Base-by-base conservation (phyloP, 1,140 invertebrate genomes). In the Lepidurus packardi region DNA sequence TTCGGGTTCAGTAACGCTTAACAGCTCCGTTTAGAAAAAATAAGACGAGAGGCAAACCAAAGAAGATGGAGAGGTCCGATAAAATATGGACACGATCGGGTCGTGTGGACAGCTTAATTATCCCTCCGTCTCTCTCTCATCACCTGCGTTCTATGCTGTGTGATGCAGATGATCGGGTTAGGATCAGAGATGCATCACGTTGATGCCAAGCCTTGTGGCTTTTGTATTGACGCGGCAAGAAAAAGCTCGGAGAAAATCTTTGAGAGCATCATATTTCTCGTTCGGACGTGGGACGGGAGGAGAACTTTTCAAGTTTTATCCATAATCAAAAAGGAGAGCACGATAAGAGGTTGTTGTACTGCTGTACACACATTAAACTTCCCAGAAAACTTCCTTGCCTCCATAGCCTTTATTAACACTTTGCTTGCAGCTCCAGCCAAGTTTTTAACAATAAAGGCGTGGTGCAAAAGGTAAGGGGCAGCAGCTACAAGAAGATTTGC, bases 91-190 rank as follows among this genome's bases (percentile, higher is more conserved):
- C 53, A 65, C 53, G 53, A 65, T 65, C 53, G 53, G 21, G 53
- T 65, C 53, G 53, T 65, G 53, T 65, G 53, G 53, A 65, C 53
- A 65, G 53, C 53, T 65, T 65, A 65, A 65, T 65, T 65, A 65
- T 65, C 53, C 53, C 53, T 65, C 53, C 53, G 53, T 65, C 53
- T n/a, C 34, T 65, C 53, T 65, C 53, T 13, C 53, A 65, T 65
- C 53, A 21, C 16, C 53, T 65, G 53, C 16, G 16, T 65, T 65
- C n/a, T 65, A 65, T 65, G 53, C 53, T 65, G 16, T 16, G 21
- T 65, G 21, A 65, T 65, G 53, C 13, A 21, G 53, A 65, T 65
- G 53, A 65, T 65, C 53, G 21, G 53, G 53, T 65, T 65, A 16
- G 53, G 53, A 65, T 65, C 53, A 65, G 53, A 65, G 53, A 65